Conservation (phyloP, 2,113 vertebrate genomes). For the Eudyptes chrysolophus region DNA sequence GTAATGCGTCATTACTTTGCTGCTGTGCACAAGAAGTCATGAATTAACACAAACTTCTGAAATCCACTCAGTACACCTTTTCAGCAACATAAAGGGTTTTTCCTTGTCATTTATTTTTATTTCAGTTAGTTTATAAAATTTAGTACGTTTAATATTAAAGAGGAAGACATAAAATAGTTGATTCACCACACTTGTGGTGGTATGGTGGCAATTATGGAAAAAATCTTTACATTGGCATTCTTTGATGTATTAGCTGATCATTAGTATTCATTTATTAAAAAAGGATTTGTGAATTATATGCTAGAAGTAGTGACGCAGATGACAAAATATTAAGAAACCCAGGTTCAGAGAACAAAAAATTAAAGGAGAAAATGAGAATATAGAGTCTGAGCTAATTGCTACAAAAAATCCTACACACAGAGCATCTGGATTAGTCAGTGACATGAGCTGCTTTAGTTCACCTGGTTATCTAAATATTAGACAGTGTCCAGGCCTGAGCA, state of each 20-base stretch:
- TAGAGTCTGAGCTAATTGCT: neutral
- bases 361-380: neutral
- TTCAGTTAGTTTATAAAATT: constrained; percentile 1
- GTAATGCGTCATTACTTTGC: neutral
- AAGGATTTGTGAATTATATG: neutral
- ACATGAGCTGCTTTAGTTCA: neutral
- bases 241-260: neutral
- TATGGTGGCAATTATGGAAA: neutral
- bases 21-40: neutral
- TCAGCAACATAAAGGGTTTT: neutral
- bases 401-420: neutral
- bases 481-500: neutral
- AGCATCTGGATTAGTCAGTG: neutral
- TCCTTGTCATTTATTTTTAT: constrained; percentile 19
- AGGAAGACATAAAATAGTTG: neutral
- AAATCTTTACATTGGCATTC: neutral
- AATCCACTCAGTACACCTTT: neutral
- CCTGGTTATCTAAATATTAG: neutral
- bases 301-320: neutral
- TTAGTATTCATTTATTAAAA: neutral
- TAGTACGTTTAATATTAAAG: neutral
- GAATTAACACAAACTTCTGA: neutral
- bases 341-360: neutral
- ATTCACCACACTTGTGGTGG: neutral
- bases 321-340: neutral